Evolutionary conservation across 2,113 vertebrate genomes (phyloP).

Genomic region (Mobula hypostoma): DNA sequence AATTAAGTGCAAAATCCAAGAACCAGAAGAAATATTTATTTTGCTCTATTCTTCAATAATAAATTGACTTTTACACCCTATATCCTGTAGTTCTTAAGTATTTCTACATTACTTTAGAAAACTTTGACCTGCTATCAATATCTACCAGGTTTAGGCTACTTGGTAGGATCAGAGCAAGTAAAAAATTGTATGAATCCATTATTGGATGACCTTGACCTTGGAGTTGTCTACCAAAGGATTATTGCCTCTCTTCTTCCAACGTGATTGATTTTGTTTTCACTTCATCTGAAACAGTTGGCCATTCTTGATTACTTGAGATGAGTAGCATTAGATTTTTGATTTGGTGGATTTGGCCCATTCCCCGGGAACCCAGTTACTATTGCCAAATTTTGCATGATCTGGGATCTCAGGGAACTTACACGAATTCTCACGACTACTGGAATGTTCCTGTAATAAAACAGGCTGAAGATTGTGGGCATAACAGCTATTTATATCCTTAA

Average conservation of each 20-base stretch:
- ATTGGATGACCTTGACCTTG: not conserved
- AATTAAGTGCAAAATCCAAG: not conserved
- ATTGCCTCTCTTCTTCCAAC: not conserved
- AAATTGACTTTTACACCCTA: not conserved
- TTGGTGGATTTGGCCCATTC: not conserved
- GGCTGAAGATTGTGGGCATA: too few species aligned
- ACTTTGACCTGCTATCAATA: not conserved
- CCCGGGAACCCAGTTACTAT: not conserved
- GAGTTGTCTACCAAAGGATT: not conserved
- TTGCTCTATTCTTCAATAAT: not conserved
- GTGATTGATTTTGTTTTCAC: not conserved
- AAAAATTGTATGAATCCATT: not conserved
- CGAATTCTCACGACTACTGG: not conserved
- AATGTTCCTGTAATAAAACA: not conserved
- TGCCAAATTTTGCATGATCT: not conserved
- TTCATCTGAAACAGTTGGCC: not conserved
- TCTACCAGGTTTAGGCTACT: not conserved
- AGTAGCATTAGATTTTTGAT: not conserved
- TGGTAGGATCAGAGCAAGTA: not conserved
- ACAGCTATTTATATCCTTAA: not conserved
- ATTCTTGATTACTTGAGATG: not conserved
- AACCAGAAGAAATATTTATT: not conserved
- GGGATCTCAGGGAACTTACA: not conserved
- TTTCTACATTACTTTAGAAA: not conserved
- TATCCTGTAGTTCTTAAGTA: not conserved